A percentile compares a stretch with the other conserved stretches of the same genome.
Evolutionary conservation across 2,888 invertebrate genomes (phyloP).

Genomic region (Conistra vaccinii): DNA sequence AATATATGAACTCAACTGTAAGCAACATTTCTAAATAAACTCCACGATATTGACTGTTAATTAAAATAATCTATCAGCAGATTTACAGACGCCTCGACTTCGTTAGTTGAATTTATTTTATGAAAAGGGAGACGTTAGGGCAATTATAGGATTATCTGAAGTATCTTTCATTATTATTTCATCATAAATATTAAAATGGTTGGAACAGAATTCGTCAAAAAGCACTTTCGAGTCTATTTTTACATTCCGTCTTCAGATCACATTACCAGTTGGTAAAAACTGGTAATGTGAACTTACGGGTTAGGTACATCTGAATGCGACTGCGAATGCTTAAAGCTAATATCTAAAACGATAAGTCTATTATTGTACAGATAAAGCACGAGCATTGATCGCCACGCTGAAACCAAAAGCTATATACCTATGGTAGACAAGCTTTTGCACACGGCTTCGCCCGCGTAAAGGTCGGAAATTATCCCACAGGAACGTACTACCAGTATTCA

Average conservation of each 20-base stretch:
- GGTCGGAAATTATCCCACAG: too few species aligned
- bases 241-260: too few species aligned
- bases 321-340: too few species aligned
- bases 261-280: too few species aligned
- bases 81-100: conserved; percentile 1
- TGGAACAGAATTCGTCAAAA: neutral
- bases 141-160: neutral
- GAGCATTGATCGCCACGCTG: neutral
- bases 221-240: too few species aligned
- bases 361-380: neutral
- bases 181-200: conserved; percentile 3
- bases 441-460: too few species aligned
- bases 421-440: too few species aligned
- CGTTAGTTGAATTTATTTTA: conserved; percentile 8
- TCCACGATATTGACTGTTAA: neutral
- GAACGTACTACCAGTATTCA: too few species aligned
- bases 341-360: neutral
- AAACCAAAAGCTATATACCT: neutral
- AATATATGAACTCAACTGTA: neutral
- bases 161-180: neutral
- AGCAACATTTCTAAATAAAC: neutral
- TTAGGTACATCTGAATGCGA: too few species aligned
- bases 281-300: too few species aligned
- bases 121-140: neutral
- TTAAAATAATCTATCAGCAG: neutral